A percentile compares a stretch with the other conserved stretches of the same genome.
Conservation (phyloP, 1,140 invertebrate species). For the Lethocerus indicus region DNA sequence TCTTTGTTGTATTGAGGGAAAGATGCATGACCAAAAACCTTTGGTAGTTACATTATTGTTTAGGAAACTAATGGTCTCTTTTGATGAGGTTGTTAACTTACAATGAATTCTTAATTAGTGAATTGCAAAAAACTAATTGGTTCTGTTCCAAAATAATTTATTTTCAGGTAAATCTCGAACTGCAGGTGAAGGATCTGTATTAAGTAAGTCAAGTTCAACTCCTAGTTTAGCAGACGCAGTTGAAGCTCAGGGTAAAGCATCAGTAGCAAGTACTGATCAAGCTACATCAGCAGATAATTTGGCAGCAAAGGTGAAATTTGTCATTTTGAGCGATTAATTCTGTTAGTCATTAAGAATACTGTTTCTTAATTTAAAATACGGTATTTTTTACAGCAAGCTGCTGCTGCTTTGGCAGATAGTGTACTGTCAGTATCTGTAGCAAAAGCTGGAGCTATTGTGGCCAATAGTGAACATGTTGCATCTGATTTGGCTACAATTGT, state of each 20-base stretch:
- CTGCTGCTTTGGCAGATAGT: slow-evolving; percentile 77
- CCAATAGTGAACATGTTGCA: slow-evolving; percentile 16
- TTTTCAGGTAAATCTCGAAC: slow-evolving; percentile 9
- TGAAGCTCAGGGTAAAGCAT: slow-evolving; percentile 38
- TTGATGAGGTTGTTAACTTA: too few species aligned
- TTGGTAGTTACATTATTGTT: too few species aligned
- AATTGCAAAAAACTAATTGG: not conserved
- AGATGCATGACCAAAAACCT: too few species aligned
- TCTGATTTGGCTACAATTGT: slow-evolving; percentile 67
- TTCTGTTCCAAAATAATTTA: not conserved
- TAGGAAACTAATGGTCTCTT: too few species aligned
- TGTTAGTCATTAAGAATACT: slow-evolving; percentile 4
- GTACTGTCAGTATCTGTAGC: slow-evolving; percentile 68
- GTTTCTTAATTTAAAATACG: slow-evolving; percentile 4
- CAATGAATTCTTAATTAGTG: too few species aligned
- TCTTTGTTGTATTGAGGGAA: too few species aligned
- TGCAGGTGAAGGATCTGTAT: slow-evolving; percentile 8
- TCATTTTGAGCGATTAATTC: not conserved
- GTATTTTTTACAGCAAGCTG: slow-evolving; percentile 43
- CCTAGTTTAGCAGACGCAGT: slow-evolving; percentile 78
- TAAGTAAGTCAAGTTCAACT: slow-evolving; percentile 76
- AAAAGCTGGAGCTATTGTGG: slow-evolving; percentile 53
- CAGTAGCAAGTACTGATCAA: slow-evolving; percentile 77
- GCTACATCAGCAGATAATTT: slow-evolving; percentile 81
- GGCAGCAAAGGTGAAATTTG: slow-evolving; percentile 45